Evolutionary conservation across 2,113 vertebrate genomes (phyloP).

Genomic region (Clupea harengus): DNA sequence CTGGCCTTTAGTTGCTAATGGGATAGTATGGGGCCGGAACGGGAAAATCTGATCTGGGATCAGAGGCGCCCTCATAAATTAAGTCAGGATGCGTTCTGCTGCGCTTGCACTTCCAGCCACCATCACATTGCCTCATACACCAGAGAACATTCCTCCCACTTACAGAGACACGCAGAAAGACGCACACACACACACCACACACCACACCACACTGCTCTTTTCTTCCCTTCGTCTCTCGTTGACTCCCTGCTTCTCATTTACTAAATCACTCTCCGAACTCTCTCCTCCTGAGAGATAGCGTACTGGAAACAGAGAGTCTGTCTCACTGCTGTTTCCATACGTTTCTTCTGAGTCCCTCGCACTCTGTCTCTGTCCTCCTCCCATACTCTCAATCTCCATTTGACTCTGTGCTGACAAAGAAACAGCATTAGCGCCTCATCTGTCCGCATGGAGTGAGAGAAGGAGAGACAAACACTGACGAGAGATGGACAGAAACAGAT

Average conservation of each 20-base stretch:
- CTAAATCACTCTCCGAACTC: neutral
- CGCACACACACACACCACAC: neutral
- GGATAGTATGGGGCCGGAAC: neutral
- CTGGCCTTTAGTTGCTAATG: neutral
- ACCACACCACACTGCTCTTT: neutral
- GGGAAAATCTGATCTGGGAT: conserved; percentile 6
- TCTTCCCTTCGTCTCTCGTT: neutral
- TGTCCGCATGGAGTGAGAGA: neutral
- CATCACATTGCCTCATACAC: conserved; percentile 9
- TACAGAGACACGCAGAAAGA: neutral
- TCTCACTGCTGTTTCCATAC: neutral
- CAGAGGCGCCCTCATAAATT: neutral
- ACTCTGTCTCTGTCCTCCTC: neutral
- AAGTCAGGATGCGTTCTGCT: neutral
- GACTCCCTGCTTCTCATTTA: neutral
- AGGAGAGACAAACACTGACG: neutral
- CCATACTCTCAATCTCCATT: neutral
- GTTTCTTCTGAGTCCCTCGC: neutral
- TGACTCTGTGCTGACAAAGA: neutral
- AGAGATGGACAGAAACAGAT: neutral
- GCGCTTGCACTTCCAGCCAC: conserved; percentile 6
- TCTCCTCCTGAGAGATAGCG: neutral
- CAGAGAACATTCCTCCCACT: conserved; percentile 7
- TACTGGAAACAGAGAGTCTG: neutral
- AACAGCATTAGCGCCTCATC: neutral